A percentile compares a stretch with the other conserved stretches of the same genome.
These are phyloP conservation scores for Macrocentrus cingulum DNA, from an alignment of 1,140 invertebrate genomes.

Conservation along the genomic window DNA sequence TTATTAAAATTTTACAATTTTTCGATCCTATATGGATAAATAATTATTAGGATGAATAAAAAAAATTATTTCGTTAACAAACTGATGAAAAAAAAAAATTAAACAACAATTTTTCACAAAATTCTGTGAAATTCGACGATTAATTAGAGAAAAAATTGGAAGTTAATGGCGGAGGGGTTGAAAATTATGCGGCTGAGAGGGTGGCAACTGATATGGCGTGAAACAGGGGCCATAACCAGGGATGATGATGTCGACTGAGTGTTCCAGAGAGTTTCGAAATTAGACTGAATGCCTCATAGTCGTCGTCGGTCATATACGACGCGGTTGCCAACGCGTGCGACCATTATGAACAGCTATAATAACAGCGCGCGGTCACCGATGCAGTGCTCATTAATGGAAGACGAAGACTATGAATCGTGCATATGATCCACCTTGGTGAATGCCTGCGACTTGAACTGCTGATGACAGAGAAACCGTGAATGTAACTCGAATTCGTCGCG, in stretches of 20 bases:
- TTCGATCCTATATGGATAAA: no score
- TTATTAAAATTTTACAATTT: no score
- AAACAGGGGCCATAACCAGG: no score
- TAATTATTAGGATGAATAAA: no score
- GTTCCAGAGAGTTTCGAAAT: constrained; percentile 41
- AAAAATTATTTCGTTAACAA: no score
- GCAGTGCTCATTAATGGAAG: constrained; percentile 53
- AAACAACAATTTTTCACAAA: no score
- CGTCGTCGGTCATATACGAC: constrained; percentile 16
- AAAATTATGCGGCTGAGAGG: no score
- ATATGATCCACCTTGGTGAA: constrained; percentile 43
- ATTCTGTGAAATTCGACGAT: no score
- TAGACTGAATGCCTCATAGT: constrained; percentile 47
- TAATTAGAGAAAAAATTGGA: no score
- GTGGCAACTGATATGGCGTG: neutral
- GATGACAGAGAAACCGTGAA: constrained; percentile 37
- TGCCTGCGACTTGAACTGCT: constrained; percentile 8
- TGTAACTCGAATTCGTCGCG: constrained; percentile 35
- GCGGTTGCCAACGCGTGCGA: constrained; percentile 40
- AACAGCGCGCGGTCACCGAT: constrained; percentile 43
- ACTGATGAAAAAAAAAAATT: no score
- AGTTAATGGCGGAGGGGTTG: no score
- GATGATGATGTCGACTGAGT: neutral
- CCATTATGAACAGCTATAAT: constrained; percentile 56
- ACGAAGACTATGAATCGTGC: constrained; percentile 50